Conservation (phyloP, 2,888 invertebrate genomes). For the Helobdella robusta region DNA sequence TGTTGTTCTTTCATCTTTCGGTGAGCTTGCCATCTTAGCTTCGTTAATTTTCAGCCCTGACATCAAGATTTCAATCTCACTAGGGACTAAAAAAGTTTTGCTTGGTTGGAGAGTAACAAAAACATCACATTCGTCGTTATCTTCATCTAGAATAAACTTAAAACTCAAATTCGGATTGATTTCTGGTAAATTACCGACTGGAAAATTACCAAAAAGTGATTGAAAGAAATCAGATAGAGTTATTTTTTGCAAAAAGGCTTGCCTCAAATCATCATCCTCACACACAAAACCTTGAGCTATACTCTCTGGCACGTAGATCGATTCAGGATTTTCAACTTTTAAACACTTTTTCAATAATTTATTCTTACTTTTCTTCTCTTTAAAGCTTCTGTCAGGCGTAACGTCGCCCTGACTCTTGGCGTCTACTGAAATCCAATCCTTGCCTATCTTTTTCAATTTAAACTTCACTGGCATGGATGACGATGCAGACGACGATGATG, state of each 20-base stretch:
- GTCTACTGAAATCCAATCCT: constrained; percentile 21
- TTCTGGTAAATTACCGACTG: constrained; percentile 8
- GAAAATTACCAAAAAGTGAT: constrained; percentile 5
- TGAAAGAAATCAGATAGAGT: constrained; percentile 16
- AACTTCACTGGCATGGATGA: constrained; percentile 14
- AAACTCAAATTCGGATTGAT: constrained; percentile 7
- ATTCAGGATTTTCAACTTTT: background rate
- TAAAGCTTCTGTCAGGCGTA: background rate
- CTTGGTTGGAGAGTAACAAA: background rate
- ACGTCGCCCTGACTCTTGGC: background rate
- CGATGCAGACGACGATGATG: no score
- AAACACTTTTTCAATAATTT: background rate
- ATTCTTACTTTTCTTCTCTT: background rate
- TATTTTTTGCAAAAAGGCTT: constrained; percentile 18
- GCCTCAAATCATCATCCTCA: constrained; percentile 15
- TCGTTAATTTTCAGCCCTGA: background rate
- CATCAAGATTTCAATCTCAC: constrained; percentile 10
- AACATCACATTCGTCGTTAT: constrained; percentile 2
- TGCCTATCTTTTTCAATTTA: constrained; percentile 19
- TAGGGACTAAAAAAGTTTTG: constrained; percentile 11
- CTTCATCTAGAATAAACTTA: constrained; percentile 6
- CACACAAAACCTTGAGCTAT: constrained; percentile 22
- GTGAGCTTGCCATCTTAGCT: background rate
- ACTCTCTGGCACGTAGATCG: constrained; percentile 23
- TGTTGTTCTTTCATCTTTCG: background rate